Evolutionary conservation across 2,888 invertebrate species (phyloP).

Genomic region (Drosophila antonietae): DNA sequence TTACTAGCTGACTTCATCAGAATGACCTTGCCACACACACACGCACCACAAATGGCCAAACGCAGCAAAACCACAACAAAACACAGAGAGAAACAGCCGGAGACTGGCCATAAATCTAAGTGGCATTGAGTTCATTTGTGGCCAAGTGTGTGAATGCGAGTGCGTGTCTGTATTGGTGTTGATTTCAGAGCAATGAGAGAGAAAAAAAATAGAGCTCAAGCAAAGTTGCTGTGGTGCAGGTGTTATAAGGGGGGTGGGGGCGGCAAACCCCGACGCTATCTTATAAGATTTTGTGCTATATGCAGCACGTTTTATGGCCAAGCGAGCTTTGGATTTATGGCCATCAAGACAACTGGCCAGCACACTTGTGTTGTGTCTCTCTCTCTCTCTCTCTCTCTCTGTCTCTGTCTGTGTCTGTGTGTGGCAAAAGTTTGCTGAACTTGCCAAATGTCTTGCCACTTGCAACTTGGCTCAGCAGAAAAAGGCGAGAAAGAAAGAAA

Average conservation of each 20-base stretch:
- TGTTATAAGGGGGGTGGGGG: constrained; percentile 18
- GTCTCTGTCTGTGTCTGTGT: constrained; percentile 22
- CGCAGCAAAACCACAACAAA: constrained; percentile 29
- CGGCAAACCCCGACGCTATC: not conserved
- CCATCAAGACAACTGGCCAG: constrained; percentile 57
- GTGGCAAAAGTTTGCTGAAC: constrained; percentile 63
- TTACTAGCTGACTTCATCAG: constrained; percentile 52
- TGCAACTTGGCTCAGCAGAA: constrained; percentile 41
- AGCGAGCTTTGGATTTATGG: constrained; percentile 65
- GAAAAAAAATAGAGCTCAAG: constrained; percentile 23
- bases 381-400: not conserved
- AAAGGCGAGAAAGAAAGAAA: constrained; percentile 2
- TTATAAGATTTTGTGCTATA: constrained; percentile 41
- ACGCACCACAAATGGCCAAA: constrained; percentile 40
- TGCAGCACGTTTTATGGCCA: constrained; percentile 58
- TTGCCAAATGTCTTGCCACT: constrained; percentile 52
- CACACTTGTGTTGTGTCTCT: constrained; percentile 23
- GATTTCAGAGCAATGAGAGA: constrained; percentile 32
- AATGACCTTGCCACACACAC: constrained; percentile 47
- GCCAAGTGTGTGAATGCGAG: not conserved
- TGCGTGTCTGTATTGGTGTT: constrained; percentile 30
- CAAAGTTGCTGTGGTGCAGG: constrained; percentile 29
- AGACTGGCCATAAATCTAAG: constrained; percentile 60
- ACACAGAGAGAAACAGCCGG: constrained; percentile 31
- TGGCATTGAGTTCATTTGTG: constrained; percentile 54